phyloP scores from a whole-genome alignment of 2,113 vertebrate species.

The Hyaena hyaena region DNA sequence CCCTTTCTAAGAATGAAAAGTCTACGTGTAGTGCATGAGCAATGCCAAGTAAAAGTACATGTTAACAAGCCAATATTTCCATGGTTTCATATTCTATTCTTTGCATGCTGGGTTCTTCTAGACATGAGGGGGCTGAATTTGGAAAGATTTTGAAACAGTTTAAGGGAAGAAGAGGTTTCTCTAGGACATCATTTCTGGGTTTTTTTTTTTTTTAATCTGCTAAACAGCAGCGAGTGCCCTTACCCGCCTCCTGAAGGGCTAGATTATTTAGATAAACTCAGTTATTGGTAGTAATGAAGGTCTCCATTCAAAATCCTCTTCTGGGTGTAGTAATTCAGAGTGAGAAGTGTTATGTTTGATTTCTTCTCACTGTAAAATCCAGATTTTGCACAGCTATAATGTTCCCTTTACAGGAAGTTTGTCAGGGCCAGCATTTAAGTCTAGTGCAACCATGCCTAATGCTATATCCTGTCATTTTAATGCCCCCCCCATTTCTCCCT shows the following conservation, averaged over 20 bases:
- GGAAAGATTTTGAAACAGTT: background rate
- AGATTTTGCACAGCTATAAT: constrained; percentile 73
- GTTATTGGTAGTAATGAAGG: constrained; percentile 76
- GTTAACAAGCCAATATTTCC: background rate
- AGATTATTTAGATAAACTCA: constrained; percentile 79
- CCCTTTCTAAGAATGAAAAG: constrained; percentile 20
- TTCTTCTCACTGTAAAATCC: constrained; percentile 77
- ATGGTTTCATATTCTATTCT: background rate
- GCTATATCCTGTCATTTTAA: constrained; percentile 44
- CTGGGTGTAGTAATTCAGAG: constrained; percentile 70
- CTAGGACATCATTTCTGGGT: background rate
- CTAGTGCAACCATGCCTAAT: constrained; percentile 58
- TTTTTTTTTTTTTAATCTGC: background rate
- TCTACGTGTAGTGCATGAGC: background rate
- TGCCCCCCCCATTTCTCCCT: background rate
- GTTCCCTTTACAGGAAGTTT: constrained; percentile 58
- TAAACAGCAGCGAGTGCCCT: constrained; percentile 47
- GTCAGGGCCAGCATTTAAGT: constrained; percentile 30
- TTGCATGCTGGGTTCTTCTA: background rate
- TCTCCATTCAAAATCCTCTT: constrained; percentile 76
- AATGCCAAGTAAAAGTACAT: background rate
- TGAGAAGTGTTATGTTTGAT: constrained; percentile 72
- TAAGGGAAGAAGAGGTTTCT: constrained; percentile 43
- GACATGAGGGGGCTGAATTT: background rate
- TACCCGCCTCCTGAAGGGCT: constrained; percentile 65